These are phyloP conservation scores for Euzetes globulus DNA, from an alignment of 2,888 invertebrate genomes.

Conservation along the genomic window DNA sequence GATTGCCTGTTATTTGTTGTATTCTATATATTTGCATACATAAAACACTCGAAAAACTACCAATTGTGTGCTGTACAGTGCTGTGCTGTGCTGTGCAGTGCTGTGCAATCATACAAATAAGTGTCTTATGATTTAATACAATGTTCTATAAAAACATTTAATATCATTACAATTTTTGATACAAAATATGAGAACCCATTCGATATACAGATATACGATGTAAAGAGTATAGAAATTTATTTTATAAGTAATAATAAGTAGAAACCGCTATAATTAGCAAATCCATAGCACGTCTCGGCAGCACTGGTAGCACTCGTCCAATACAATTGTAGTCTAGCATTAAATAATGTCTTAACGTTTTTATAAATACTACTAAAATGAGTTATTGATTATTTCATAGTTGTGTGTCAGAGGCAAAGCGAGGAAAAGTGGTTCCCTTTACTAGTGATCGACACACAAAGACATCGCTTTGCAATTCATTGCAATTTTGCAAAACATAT, in stretches of 20 bases:
- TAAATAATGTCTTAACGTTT: constrained; percentile 22
- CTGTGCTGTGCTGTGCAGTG: no score
- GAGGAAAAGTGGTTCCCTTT: background rate
- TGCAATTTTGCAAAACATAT: constrained; percentile 8
- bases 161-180: no score
- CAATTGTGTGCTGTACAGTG: no score
- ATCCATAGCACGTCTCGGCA: background rate
- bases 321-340: background rate
- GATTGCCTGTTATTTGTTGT: background rate
- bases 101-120: no score
- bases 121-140: no score
- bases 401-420: background rate
- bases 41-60: no score
- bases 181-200: background rate
- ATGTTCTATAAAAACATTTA: no score
- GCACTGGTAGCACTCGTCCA: background rate
- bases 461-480: background rate
- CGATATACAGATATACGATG: background rate
- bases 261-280: constrained; percentile 14
- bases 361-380: constrained; percentile 24
- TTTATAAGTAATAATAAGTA: background rate
- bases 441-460: constrained; percentile 6
- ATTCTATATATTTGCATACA: background rate
- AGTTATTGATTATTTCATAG: constrained; percentile 24
- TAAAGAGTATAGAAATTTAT: background rate